Evolutionary conservation across 2,113 vertebrate species (phyloP), one percentile per base, ranked within the genome.

Genomic region (Lampris incognitus): DNA sequence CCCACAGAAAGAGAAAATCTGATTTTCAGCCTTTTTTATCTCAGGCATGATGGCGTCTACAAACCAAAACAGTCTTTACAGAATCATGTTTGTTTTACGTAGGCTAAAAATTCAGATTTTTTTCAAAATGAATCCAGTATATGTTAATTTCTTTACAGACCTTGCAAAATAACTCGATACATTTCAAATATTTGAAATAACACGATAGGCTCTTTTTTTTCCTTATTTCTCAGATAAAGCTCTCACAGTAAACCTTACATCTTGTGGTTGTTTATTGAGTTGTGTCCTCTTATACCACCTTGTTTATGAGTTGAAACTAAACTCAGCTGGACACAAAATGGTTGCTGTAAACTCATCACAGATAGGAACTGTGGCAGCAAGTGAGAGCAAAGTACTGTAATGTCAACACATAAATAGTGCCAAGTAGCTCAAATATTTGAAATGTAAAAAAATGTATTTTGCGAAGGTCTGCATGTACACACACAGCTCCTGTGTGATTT

Each of bases 131-230:
- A 49, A 58, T 36, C 3, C 13, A 36, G 10, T 8, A 11, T 36
- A 2, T 55, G 10, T 10, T 1, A 6, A 8, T 73, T 62, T 10
- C 4, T 63, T 51, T 37, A 9, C 42, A 9, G 9, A 72, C 37
- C 41, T 49, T 10, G 65, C 51, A 1, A 59, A 71, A 57, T 6
- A 24, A 1, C n/a, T n/a, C 52, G 9, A 49, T 51, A n/a, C 8
- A 57, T 52, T 50, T 48, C 3, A 60, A 6, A 52, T 71, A 65
- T 78, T 78, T 66, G 2, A 66, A 72, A 62, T 13, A 36, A 55
- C 2, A 13, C 57, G n/a, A 56, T 38, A 4, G 6, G 10, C 52
- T 4, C 50, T 52, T 36, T 37, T 36, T 63, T 7, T 9, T 39
- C 3, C n/a, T 58, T 46, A 46, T 52, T 52, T 52, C 50, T 60